Conservation (phyloP, 2,888 invertebrate species). For the Anagyrus pseudococci region DNA sequence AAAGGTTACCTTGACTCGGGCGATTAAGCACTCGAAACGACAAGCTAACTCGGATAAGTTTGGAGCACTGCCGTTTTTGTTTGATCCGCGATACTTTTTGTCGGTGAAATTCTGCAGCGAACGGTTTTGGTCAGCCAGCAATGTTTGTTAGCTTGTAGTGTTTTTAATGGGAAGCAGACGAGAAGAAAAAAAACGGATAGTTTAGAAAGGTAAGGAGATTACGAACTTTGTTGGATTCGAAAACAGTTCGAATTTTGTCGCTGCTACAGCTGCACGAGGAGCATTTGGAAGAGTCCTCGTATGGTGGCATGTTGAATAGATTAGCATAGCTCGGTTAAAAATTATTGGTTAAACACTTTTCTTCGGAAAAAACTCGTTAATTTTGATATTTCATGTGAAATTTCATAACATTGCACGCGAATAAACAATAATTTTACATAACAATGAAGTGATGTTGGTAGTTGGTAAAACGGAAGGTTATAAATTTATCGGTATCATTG, state of each 20-base stretch:
- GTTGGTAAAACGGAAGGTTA: too few relatives aligned
- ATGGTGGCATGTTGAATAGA: neutral
- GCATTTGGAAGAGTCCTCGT: neutral
- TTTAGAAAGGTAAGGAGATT: neutral
- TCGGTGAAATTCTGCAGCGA: neutral
- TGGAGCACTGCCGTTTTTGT: neutral
- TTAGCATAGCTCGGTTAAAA: too few relatives aligned
- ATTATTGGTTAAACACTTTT: too few relatives aligned
- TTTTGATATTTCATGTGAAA: neutral
- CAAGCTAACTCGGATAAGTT: neutral
- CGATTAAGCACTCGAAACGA: neutral
- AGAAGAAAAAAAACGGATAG: neutral
- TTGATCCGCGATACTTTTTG: neutral
- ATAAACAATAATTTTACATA: neutral
- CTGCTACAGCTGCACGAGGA: neutral
- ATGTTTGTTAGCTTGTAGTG: too few relatives aligned
- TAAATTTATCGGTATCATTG: too few relatives aligned
- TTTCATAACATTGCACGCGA: neutral
- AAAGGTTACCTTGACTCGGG: neutral
- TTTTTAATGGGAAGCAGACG: neutral
- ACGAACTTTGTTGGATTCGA: neutral
- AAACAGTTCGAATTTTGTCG: neutral
- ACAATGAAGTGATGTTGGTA: too few relatives aligned
- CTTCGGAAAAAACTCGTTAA: neutral
- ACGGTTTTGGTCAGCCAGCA: too few relatives aligned